Conservation (phyloP, 2,888 invertebrate genomes). For the Eristalis tenax region DNA sequence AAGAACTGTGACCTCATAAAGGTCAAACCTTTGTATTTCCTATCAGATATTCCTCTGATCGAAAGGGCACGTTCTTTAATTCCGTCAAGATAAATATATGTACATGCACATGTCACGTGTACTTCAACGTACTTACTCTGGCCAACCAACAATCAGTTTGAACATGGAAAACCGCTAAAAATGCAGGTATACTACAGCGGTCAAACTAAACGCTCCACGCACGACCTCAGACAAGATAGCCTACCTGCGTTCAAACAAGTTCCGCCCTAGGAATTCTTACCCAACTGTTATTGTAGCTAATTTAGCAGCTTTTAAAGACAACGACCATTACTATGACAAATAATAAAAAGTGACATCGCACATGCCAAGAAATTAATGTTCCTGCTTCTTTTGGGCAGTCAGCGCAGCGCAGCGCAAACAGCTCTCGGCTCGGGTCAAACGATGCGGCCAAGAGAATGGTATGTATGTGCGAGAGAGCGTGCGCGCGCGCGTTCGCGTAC, state of each 20-base stretch:
- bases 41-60: not conserved
- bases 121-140: not conserved
- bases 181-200: not conserved
- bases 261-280: conserved; percentile 39
- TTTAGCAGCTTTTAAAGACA: conserved; percentile 58
- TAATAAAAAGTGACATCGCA: conserved; percentile 54
- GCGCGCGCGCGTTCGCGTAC: conserved; percentile 56
- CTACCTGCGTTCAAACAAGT: conserved; percentile 21
- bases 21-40: not conserved
- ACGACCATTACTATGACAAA: conserved; percentile 57
- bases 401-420: conserved; percentile 13
- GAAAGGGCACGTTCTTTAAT: not conserved
- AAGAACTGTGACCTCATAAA: too few relatives aligned
- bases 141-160: not conserved
- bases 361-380: conserved; percentile 66
- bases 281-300: conserved; percentile 37
- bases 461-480: conserved; percentile 27
- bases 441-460: conserved; percentile 52
- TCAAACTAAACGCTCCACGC: conserved; percentile 1
- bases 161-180: not conserved
- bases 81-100: not conserved
- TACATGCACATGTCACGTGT: not conserved
- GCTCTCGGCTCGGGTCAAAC: conserved; percentile 51
- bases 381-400: conserved; percentile 17
- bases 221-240: conserved; percentile 37